Percentiles rank a stretch among this genome's conserved stretches.
Conservation (phyloP, 2,113 vertebrate genomes). For the Pardalotus punctatus region DNA sequence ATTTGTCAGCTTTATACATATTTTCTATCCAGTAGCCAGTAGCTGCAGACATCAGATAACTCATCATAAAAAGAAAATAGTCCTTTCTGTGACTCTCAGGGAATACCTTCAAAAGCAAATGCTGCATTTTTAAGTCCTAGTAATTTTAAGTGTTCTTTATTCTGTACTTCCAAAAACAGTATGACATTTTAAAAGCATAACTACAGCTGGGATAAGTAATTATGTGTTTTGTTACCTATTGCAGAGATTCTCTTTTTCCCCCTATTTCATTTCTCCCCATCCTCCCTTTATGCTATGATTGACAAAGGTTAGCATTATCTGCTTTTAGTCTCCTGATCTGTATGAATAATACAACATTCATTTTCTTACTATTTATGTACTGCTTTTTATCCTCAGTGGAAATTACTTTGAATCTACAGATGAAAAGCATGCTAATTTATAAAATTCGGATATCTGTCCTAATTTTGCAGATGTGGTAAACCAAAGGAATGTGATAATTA, state of each 20-base stretch:
- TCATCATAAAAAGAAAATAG: background rate
- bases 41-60: background rate
- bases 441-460: conserved; percentile 11
- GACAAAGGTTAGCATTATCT: conserved; percentile 32
- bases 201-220: background rate
- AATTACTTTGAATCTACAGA: conserved; percentile 49
- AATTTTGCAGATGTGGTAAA: conserved; percentile 43
- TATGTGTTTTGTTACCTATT: background rate
- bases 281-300: background rate
- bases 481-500: conserved; percentile 30
- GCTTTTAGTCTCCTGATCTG: background rate
- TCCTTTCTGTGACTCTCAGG: background rate
- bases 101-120: background rate
- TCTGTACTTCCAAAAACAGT: background rate
- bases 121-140: background rate
- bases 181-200: background rate
- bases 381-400: conserved; percentile 46
- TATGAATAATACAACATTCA: conserved; percentile 22
- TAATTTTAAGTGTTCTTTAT: background rate
- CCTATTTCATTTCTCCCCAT: accelerated
- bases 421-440: conserved; percentile 58
- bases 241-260: background rate
- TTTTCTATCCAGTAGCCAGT: background rate
- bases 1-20: background rate
- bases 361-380: conserved; percentile 31